phyloP scores from a whole-genome alignment of 2,797 vertebrate genomes.

The Ambastaia sidthimunki region DNA sequence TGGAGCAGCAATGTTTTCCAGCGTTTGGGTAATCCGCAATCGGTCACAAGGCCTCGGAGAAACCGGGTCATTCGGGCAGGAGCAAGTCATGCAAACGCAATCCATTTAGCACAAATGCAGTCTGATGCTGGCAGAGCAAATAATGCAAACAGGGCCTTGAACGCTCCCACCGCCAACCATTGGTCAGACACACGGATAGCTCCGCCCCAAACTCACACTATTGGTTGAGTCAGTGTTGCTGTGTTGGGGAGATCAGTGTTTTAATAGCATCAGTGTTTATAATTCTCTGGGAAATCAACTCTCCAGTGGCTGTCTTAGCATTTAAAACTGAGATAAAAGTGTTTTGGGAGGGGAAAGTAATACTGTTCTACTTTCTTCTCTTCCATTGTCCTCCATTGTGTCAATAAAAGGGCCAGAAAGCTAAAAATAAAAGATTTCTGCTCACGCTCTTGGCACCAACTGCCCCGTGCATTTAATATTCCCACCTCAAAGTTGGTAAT shows the following conservation, averaged over 20 bases:
- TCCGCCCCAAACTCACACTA: neutral
- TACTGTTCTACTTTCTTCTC: neutral
- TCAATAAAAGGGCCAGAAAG: too few species aligned
- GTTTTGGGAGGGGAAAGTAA: neutral
- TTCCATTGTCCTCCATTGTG: neutral
- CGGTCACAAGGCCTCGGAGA: conserved; percentile 65
- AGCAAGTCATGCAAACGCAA: conserved; percentile 72
- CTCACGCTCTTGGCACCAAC: neutral
- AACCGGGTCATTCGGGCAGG: conserved; percentile 65
- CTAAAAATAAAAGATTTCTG: neutral
- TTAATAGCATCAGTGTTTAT: neutral
- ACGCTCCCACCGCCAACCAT: neutral
- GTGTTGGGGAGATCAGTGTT: neutral
- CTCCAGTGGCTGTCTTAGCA: too few species aligned
- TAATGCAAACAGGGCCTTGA: too few species aligned
- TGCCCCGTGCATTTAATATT: conserved; percentile 3
- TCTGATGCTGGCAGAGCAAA: conserved; percentile 57
- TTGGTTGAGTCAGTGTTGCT: neutral
- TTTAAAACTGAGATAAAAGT: too few species aligned
- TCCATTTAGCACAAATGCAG: conserved; percentile 69
- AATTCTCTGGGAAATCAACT: too few species aligned
- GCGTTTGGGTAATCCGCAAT: conserved; percentile 63
- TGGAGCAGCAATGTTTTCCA: conserved; percentile 37
- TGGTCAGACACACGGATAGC: neutral
- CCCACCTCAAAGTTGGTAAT: conserved; percentile 58